A percentile compares a stretch with the other conserved stretches of the same genome.
Conservation (phyloP, 2,113 vertebrate species). For the Clupea harengus region DNA sequence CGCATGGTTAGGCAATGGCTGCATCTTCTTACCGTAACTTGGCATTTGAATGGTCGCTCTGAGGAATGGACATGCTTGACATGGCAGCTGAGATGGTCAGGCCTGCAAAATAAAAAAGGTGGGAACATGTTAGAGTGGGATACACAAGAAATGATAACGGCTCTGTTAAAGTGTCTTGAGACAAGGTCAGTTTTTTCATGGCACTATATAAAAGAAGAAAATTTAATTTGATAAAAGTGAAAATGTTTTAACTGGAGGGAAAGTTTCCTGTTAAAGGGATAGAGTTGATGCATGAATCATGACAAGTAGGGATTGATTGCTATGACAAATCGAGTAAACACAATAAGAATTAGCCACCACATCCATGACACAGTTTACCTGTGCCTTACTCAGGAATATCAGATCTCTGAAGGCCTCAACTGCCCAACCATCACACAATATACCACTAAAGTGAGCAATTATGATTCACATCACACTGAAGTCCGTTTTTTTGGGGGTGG, state of each 20-base stretch:
- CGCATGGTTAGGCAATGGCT: not conserved
- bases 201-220: too few species aligned
- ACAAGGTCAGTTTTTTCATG: too few species aligned
- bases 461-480: not conserved
- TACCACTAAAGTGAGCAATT: not conserved
- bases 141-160: too few species aligned
- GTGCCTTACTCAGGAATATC: not conserved
- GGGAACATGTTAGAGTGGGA: not conserved
- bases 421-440: not conserved
- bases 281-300: not conserved
- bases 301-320: not conserved
- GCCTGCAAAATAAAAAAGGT: conserved; percentile 72
- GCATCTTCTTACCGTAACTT: conserved; percentile 84
- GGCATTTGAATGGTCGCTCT: conserved; percentile 99
- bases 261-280: too few species aligned
- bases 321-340: not conserved
- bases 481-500: not conserved
- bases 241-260: not conserved
- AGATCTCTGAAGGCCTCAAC: not conserved
- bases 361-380: not conserved
- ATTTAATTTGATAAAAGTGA: not conserved
- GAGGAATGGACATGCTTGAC: conserved; percentile 99
- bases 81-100: conserved; percentile 99
- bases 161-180: too few species aligned
- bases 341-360: not conserved